A percentile compares a stretch with the other conserved stretches of the same genome.
Evolutionary conservation across 1,140 invertebrate genomes (phyloP).

Genomic region (Drosophila virilis): DNA sequence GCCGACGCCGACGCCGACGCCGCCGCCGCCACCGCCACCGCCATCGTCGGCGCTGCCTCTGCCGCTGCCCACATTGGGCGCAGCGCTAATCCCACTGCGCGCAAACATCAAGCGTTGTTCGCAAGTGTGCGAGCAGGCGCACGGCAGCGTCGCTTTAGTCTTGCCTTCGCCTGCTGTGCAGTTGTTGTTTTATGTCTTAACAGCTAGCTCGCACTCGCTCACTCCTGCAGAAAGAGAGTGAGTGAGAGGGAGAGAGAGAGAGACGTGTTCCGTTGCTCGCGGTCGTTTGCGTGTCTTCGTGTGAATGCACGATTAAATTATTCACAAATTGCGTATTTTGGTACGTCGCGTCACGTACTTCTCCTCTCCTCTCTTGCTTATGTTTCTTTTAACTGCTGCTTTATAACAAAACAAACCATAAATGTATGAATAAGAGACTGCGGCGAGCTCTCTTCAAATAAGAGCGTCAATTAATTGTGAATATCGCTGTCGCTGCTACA

Average conservation of each 20-base stretch:
- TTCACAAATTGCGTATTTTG: conserved; percentile 75
- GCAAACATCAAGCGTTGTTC: conserved; percentile 48
- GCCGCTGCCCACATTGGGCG: conserved; percentile 18
- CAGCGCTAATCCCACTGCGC: conserved; percentile 44
- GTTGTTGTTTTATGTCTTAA: no score
- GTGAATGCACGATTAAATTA: conserved; percentile 79
- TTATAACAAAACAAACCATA: conserved; percentile 44
- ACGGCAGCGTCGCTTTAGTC: neutral
- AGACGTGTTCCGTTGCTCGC: neutral
- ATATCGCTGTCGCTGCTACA: conserved; percentile 15
- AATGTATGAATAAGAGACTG: conserved; percentile 23
- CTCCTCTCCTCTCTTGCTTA: conserved; percentile 13
- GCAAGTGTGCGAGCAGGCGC: neutral
- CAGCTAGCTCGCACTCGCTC: no score
- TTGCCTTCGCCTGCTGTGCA: conserved; percentile 32
- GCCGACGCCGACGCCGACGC: conserved; percentile 1
- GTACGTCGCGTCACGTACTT: conserved; percentile 20
- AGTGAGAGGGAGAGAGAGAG: no score
- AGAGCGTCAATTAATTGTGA: conserved; percentile 13
- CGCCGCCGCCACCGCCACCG: conserved; percentile 17
- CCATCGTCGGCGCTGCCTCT: neutral
- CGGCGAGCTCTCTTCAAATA: conserved; percentile 10
- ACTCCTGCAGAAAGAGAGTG: no score
- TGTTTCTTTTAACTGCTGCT: conserved; percentile 9
- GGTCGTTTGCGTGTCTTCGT: conserved; percentile 20